A percentile compares a stretch with the other conserved stretches of the same genome.
Conservation (phyloP, 2,113 vertebrate species). For the Canis aureus region DNA sequence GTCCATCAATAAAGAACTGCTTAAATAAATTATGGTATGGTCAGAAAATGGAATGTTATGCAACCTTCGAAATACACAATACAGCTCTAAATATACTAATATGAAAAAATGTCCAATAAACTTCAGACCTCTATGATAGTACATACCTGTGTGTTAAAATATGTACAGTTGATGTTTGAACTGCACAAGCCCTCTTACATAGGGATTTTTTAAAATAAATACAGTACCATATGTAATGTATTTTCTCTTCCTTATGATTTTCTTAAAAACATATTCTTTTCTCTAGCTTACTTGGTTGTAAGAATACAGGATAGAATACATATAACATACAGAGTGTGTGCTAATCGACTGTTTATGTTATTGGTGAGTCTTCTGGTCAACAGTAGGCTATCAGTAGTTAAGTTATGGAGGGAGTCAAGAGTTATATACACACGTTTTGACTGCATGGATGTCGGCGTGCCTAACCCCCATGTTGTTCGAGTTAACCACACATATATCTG, state of each 20-base stretch:
- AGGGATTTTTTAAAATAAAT: not conserved
- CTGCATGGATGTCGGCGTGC: too few relatives aligned
- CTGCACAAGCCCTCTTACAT: not conserved
- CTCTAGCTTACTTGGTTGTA: not conserved
- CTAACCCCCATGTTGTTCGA: too few relatives aligned
- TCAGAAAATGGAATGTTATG: not conserved
- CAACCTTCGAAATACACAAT: conserved; percentile 12
- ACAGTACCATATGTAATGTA: not conserved
- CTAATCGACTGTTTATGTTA: not conserved
- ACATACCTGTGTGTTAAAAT: conserved; percentile 1
- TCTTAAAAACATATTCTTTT: not conserved
- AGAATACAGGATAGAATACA: not conserved
- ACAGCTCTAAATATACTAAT: not conserved
- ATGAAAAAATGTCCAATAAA: conserved; percentile 29
- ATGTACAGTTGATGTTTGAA: not conserved
- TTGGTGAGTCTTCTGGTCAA: not conserved
- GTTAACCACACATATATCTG: not conserved
- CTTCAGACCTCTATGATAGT: not conserved
- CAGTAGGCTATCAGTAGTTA: not conserved
- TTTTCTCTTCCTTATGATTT: not conserved
- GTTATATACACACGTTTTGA: too few relatives aligned
- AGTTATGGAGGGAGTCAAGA: not conserved
- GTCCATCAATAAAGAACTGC: not conserved
- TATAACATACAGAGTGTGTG: not conserved
- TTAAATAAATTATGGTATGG: conserved; percentile 29